Conservation (phyloP, 2,888 invertebrate genomes). For the Rutpela maculata region DNA sequence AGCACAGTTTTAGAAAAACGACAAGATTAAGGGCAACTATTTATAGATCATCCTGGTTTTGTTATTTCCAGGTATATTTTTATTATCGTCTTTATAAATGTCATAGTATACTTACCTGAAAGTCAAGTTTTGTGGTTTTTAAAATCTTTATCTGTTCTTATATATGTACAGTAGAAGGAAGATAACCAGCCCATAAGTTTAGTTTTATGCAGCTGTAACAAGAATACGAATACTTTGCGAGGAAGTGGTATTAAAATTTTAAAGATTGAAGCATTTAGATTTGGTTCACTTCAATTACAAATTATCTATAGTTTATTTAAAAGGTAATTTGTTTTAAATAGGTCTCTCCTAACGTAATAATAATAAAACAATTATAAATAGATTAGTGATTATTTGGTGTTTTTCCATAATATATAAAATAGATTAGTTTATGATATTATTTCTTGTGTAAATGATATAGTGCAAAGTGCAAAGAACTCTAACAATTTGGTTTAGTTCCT, state of each 20-base stretch:
- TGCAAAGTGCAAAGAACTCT: conserved; percentile 17
- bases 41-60: background rate
- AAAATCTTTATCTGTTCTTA: no score
- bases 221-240: no score
- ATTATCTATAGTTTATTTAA: conserved; percentile 1
- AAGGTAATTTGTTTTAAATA: conserved; percentile 19
- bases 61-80: background rate
- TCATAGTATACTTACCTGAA: no score
- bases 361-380: conserved; percentile 13
- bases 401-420: conserved; percentile 7
- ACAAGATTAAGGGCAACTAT: background rate
- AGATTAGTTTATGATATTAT: conserved; percentile 2
- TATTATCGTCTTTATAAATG: no score
- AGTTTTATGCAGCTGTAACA: no score
- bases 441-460: conserved; percentile 16
- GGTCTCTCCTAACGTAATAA: background rate
- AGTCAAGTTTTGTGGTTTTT: no score
- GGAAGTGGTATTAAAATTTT: no score
- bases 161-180: no score
- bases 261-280: background rate
- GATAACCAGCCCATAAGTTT: no score
- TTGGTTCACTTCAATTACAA: background rate
- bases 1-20: background rate
- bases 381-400: background rate
- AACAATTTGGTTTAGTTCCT: conserved; percentile 5